phyloP scores from a whole-genome alignment of 2,888 invertebrate species.

The Laspeyria flexula region DNA sequence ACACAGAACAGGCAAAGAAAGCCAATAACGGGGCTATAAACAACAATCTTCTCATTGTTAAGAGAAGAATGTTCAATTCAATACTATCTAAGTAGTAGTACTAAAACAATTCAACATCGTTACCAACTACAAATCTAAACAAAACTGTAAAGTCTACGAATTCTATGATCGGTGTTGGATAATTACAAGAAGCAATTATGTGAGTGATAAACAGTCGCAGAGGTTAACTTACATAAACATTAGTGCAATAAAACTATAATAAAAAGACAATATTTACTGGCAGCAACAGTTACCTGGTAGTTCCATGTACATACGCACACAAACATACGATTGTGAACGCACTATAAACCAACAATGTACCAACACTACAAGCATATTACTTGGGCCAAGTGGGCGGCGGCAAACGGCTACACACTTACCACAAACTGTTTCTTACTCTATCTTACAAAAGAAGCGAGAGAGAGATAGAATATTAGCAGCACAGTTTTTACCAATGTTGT shows the following conservation, averaged over 20 bases:
- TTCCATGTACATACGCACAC: constrained; percentile 22
- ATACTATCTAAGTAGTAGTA: not conserved
- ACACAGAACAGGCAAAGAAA: not conserved
- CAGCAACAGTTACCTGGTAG: constrained; percentile 42
- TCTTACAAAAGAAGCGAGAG: constrained; percentile 46
- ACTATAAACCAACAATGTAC: constrained; percentile 28
- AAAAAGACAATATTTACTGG: constrained; percentile 33
- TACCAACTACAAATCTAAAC: not conserved
- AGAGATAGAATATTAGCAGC: constrained; percentile 43
- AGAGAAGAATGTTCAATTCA: not conserved
- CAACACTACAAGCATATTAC: constrained; percentile 54
- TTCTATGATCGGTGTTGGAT: not conserved
- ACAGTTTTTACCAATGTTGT: constrained; percentile 57
- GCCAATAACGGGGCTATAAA: not conserved
- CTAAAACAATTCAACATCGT: not conserved
- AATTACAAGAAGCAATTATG: constrained; percentile 11
- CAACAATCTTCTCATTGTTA: not conserved
- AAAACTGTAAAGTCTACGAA: not conserved
- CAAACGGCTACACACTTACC: constrained; percentile 54
- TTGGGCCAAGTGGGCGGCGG: constrained; percentile 65
- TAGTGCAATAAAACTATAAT: constrained; percentile 32
- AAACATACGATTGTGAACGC: constrained; percentile 20
- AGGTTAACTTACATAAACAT: constrained; percentile 23
- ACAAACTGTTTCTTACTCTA: constrained; percentile 56
- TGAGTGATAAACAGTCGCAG: constrained; percentile 10